Base-by-base conservation (phyloP, 2,797 vertebrate species). In the Takifugu ocellatus region DNA sequence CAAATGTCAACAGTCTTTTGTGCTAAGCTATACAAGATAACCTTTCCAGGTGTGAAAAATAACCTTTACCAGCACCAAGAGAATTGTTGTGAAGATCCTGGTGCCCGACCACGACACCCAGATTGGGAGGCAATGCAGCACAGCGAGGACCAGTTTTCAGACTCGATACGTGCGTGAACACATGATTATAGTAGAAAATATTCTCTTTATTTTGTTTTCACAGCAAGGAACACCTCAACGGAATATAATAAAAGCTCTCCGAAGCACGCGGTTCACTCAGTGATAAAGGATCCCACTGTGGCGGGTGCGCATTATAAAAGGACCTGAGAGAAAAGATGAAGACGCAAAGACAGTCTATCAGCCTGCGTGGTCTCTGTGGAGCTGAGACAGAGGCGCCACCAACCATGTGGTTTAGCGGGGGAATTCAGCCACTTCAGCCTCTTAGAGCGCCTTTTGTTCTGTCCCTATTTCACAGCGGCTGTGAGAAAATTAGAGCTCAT, bases 281-380 rank as follows among this genome's bases (percentile, higher is more conserved):
- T 7, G 4, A 4, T 29, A 7, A 29, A 71, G 48, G 61, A 63
- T 68, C 58, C 67, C 60, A 21, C n/a, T 56, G 63, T 59, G 57
- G 65, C 49, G 74, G 72, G 78, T 69, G 66, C 48, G 71, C 63
- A 59, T 66, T 65, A 29, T 57, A 36, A 75, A 61, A 63, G 60
- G 66, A 70, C 49, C 21, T 49, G 63, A 64, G 74, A 68, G 60
- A 61, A 71, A 68, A 59, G 62, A 70, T 64, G 72, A 61, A 74
- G 75, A 72, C 52, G 59, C 63, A 70, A 75, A 66, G 56, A 73
- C 62, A 78, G 72, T 77, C 68, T 79, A 78, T 83, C 72, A 72
- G 70, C 66, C 51, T 68, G 61, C 56, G 60, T 12, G 58, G 61
- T 81, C 68, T 73, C 74, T 59, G 64, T 54, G 61, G 68, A 77